These are phyloP conservation scores for Cryptotis parvus DNA, from an alignment of 2,113 vertebrate genomes.

Conservation along the genomic window DNA sequence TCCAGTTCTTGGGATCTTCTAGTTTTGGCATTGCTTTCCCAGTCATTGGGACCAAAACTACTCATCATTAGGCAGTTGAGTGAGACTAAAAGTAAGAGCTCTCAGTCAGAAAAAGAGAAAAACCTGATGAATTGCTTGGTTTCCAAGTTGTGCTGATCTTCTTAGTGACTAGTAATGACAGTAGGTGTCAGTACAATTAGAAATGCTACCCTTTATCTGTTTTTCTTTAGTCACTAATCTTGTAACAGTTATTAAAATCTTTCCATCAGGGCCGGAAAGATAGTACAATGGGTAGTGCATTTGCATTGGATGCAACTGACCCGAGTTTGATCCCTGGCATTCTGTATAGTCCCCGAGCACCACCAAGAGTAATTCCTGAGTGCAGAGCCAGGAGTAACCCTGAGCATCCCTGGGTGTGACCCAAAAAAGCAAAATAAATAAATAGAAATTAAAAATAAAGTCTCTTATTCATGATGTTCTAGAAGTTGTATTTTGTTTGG, in stretches of 20 bases:
- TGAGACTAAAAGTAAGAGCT: constrained; percentile 16
- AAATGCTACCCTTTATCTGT: neutral
- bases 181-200: neutral
- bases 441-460: too few relatives aligned
- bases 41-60: constrained; percentile 4
- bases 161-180: neutral
- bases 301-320: too few relatives aligned
- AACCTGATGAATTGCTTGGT: neutral
- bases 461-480: neutral
- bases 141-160: neutral
- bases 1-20: constrained; percentile 5
- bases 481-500: neutral
- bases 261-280: too few relatives aligned
- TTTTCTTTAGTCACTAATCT: neutral
- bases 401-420: too few relatives aligned
- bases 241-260: neutral
- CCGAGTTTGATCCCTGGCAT: too few relatives aligned
- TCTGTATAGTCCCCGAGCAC: too few relatives aligned
- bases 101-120: neutral
- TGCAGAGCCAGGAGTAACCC: too few relatives aligned
- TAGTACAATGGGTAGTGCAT: too few relatives aligned
- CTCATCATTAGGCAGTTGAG: neutral
- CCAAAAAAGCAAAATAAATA: too few relatives aligned
- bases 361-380: too few relatives aligned
- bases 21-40: neutral